Evolutionary conservation across 2,888 invertebrate species (phyloP).

Genomic region (Cyaniris semiargus): DNA sequence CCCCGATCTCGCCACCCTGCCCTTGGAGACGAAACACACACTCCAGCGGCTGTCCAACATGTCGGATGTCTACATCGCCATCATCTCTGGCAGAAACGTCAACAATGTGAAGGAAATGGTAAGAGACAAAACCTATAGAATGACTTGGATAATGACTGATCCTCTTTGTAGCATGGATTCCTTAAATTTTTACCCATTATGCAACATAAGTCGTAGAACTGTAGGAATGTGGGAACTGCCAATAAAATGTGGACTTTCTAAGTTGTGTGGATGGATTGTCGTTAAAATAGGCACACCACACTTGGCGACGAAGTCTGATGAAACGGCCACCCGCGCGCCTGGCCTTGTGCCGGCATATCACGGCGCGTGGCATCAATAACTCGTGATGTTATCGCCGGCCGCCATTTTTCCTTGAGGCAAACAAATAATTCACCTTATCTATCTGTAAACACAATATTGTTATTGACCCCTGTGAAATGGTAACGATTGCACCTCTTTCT

Average conservation of each 20-base stretch:
- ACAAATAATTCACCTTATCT: slow-evolving; percentile 21
- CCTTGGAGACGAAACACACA: slow-evolving; percentile 91
- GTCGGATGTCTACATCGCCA: slow-evolving; percentile 92
- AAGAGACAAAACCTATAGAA: slow-evolving; percentile 43
- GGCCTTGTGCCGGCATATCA: slow-evolving; percentile 9
- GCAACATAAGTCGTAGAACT: no score
- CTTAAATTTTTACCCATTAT: no score
- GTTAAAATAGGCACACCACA: not conserved
- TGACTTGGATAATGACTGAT: no score
- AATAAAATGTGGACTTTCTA: no score
- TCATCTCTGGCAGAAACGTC: slow-evolving; percentile 92
- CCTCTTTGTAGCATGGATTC: no score
- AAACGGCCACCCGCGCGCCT: slow-evolving; percentile 6
- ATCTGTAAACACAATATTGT: slow-evolving; percentile 17
- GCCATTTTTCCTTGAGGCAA: slow-evolving; percentile 28
- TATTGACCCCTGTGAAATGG: slow-evolving; percentile 38
- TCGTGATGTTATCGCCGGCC: slow-evolving; percentile 15
- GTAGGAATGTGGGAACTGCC: no score
- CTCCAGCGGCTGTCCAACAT: slow-evolving; percentile 90
- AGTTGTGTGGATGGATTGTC: no score
- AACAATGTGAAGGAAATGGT: slow-evolving; percentile 94
- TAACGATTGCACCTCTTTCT: slow-evolving; percentile 3
- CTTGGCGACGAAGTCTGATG: not conserved
- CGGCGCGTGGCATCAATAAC: slow-evolving; percentile 13
- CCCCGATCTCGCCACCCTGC: slow-evolving; percentile 92